Conservation (phyloP, 2,797 vertebrate genomes). For the Siniperca obscura region DNA sequence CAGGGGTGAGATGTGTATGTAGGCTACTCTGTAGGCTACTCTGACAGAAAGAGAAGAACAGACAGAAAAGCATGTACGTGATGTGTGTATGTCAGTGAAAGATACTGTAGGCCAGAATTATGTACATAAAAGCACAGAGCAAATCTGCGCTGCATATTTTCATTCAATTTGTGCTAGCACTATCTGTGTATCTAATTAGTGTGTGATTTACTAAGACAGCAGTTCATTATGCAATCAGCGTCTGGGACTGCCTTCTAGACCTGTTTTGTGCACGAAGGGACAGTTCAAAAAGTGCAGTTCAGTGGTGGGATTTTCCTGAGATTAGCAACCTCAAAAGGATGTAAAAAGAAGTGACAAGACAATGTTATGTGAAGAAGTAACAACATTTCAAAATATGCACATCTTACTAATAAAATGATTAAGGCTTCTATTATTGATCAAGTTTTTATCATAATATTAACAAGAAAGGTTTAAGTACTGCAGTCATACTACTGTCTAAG, state of each 20-base stretch:
- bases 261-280: not conserved
- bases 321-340: not conserved
- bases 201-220: conserved; percentile 51
- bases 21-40: not conserved
- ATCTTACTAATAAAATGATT: not conserved
- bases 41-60: not conserved
- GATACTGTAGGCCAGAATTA: not conserved
- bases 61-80: not conserved
- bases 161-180: conserved; percentile 35
- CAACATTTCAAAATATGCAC: not conserved
- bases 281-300: conserved; percentile 1
- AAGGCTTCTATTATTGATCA: not conserved
- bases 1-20: not conserved
- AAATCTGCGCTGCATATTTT: conserved; percentile 28
- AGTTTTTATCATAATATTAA: not conserved
- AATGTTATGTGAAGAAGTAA: not conserved
- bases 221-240: conserved; percentile 51
- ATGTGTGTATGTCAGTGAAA: conserved; percentile 5
- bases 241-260: conserved; percentile 10
- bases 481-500: not conserved
- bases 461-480: not conserved
- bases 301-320: not conserved
- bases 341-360: not conserved
- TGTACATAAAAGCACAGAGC: conserved; percentile 7
- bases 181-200: conserved; percentile 47